Conservation (phyloP, 2,888 invertebrate species). For the Ceramica pisi region DNA sequence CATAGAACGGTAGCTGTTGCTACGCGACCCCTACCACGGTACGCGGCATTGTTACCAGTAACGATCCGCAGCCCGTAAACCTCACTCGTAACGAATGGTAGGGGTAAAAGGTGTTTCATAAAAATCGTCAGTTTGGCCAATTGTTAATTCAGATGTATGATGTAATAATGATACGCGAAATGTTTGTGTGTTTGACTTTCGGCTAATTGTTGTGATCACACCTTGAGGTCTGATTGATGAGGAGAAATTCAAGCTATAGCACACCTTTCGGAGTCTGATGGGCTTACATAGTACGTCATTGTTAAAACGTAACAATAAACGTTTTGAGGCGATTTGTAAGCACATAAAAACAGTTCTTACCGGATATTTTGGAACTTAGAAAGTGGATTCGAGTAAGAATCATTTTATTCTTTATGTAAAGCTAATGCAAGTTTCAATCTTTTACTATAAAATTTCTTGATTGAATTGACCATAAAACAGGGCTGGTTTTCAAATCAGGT, state of each 20-base stretch:
- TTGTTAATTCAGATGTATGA: conserved; percentile 34
- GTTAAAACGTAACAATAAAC: background rate
- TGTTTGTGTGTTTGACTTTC: conserved; percentile 26
- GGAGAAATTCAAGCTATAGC: conserved; percentile 10
- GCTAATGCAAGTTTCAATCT: background rate
- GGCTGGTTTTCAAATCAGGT: conserved; percentile 25
- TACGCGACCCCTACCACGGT: conserved; percentile 56
- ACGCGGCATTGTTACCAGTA: conserved; percentile 13
- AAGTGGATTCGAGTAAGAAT: background rate
- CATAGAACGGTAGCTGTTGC: conserved; percentile 65
- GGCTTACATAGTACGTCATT: conserved; percentile 2
- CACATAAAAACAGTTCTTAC: background rate
- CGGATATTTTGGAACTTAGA: background rate
- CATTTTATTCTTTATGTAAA: background rate
- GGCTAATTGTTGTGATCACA: conserved; percentile 56
- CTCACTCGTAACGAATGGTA: conserved; percentile 36
- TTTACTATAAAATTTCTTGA: background rate
- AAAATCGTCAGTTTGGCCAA: conserved; percentile 31
- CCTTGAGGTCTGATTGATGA: conserved; percentile 50
- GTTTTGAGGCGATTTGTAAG: conserved; percentile 11
- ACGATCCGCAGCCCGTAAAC: conserved; percentile 9
- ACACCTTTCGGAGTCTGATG: conserved; percentile 39
- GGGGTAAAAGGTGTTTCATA: conserved; percentile 49
- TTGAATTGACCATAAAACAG: background rate
- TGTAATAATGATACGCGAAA: conserved; percentile 41